Base-by-base conservation (phyloP, 2,797 vertebrate species). In the Notolabrus celidotus region DNA sequence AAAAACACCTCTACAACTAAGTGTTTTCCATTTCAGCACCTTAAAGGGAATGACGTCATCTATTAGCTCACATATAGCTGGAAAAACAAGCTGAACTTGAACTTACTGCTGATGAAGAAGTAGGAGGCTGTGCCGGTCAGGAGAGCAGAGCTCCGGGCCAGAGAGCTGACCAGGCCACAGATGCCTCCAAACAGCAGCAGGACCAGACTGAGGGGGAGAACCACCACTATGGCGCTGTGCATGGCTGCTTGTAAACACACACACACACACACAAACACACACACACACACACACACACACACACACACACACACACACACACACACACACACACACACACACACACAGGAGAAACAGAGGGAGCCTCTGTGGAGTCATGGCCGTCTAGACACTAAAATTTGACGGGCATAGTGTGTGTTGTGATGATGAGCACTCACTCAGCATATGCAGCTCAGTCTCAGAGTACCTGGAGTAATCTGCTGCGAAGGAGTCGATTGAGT, bases 61-160 rank as follows among this genome's bases (percentile, higher is more conserved):
- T 10, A 1, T 33, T 31, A 52, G 16, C 20, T 53, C 11, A 50
- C 31, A 12, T 14, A 43, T 11, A 15, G 19, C 11, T 4, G 11
- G n/a, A n/a, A n/a, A 39, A 43, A 49, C 15, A 49, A 46, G 12
- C 6, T 52, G 23, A 73, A 63, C 29, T 11, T 50, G 4, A 74
- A 92, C 95, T 95, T 88, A 95, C 94, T 95, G 83, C 95, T 93
- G 45, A 94, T 50, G 69, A 96, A 88, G 79, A 96, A 91, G 88
- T 91, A 95, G 59, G 83, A 92, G 42, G 92, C 87, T 0, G 92
- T 89, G 70, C 89, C 57, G 0, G 86, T 84, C 67, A 96, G 92
- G 71, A 95, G 88, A 10, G 79, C 33, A 2, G 80, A 64, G 20
- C 92, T 94, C 41, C 69, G 87, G 7, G 91, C 92, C 85, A 95